A percentile compares a stretch with the other conserved stretches of the same genome.
Evolutionary conservation across 2,888 invertebrate species (phyloP).

Genomic region (Cremastobaeus sp.): DNA sequence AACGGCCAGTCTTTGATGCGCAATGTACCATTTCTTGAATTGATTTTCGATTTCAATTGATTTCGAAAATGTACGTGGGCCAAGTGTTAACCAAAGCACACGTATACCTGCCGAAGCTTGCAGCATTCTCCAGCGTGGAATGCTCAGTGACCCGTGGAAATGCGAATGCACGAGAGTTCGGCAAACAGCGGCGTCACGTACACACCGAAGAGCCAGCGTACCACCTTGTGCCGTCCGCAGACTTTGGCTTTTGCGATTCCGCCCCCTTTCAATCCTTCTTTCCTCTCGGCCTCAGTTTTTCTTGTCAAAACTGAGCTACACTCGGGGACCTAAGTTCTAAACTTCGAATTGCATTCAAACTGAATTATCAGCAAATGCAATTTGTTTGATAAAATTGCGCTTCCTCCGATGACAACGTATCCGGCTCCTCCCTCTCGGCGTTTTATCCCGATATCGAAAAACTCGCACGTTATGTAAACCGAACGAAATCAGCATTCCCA

Average conservation of each 20-base stretch:
- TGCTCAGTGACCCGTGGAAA: slow-evolving; percentile 75
- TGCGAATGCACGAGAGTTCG: slow-evolving; percentile 73
- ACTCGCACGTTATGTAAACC: slow-evolving; percentile 1
- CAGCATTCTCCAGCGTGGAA: slow-evolving; percentile 64
- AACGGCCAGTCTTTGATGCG: slow-evolving; percentile 41
- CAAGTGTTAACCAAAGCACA: slow-evolving; percentile 60
- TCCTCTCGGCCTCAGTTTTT: slow-evolving; percentile 45
- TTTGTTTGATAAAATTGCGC: slow-evolving; percentile 41
- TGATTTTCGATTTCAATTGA: slow-evolving; percentile 60
- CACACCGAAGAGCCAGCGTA: slow-evolving; percentile 57
- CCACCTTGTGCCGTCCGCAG: slow-evolving; percentile 53
- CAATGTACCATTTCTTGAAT: slow-evolving; percentile 53
- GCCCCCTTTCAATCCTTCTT: slow-evolving; percentile 58
- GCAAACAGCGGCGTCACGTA: slow-evolving; percentile 72
- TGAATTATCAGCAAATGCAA: slow-evolving; percentile 37
- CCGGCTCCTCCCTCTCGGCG: background rate
- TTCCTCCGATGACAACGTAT: slow-evolving; percentile 25
- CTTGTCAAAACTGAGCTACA: slow-evolving; percentile 19
- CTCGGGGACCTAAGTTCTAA: slow-evolving; percentile 37
- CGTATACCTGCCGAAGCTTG: slow-evolving; percentile 52
- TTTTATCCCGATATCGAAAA: background rate
- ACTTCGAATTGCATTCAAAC: slow-evolving; percentile 51
- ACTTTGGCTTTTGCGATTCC: slow-evolving; percentile 62
- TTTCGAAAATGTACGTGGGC: slow-evolving; percentile 56
- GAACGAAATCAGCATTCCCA: too few relatives aligned